Evolutionary conservation across 2,113 vertebrate genomes (phyloP), one percentile per base, ranked within the genome.

Genomic region (Cyanoderma ruficeps): DNA sequence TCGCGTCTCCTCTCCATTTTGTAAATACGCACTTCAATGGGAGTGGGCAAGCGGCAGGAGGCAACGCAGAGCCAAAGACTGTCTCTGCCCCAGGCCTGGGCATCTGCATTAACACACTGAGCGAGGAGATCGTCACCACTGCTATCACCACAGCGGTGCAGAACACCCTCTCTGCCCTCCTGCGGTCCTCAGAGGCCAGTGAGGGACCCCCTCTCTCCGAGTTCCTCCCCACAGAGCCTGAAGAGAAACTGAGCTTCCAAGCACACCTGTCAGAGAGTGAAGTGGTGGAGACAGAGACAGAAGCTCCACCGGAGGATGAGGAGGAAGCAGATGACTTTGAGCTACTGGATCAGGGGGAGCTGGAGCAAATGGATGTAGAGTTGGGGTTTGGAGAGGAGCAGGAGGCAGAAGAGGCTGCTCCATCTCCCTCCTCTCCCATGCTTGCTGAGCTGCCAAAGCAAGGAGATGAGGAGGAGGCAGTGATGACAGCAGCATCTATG

Each of bases 21-120:
- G 99, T 99, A 96, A 99, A 99, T 98, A 99, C 99, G 0, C 99
- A 99, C 98, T 99, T 99, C 98, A 99, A 99, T 25, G 99, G 99
- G 96, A 96, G 89, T 0, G 96, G 96, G 91, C 98, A 98, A 65
- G 97, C 23, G 0, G 94, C 93, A 7, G 94, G 69, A 69, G 90
- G 79, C 68, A 52, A 10, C 1, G 0, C 79, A 2, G 93, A 93
- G 70, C 76, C 95, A 56, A 6, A 96, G 71, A 80, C 89, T 91
- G 94, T 94, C 83, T 75, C 96, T 75, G 72, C 75, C 35, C 94
- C 90, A 0, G 89, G 95, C 56, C 71, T 97, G 91, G 97, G 98
- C 70, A 86, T 97, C 47, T 98, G 97, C 64, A 95, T 98, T 63
- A 98, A 99, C 96, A 98, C 98, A 0, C 95, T 99, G 96, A 99